Conservation (phyloP, 2,797 vertebrate species). For the Tangara arthus region DNA sequence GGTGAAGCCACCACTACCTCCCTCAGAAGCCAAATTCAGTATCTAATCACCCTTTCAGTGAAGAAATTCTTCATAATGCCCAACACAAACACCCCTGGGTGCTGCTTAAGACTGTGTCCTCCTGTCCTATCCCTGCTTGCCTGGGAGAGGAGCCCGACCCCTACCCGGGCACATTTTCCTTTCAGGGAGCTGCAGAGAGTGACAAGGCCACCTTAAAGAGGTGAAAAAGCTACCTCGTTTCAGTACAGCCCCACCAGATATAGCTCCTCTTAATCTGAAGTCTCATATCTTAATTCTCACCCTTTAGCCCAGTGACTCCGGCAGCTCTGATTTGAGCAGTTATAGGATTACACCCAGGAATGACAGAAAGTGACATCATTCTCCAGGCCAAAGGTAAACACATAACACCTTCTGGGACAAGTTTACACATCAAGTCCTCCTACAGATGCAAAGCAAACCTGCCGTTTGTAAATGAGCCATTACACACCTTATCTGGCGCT, state of each 20-base stretch:
- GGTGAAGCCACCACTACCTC: not conserved
- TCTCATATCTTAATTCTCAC: not conserved
- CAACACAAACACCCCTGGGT: not conserved
- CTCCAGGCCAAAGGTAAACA: not conserved
- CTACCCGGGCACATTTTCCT: rapidly evolving
- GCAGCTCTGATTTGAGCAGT: not conserved
- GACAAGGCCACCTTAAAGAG: not conserved
- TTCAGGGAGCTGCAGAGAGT: not conserved
- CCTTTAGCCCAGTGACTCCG: not conserved
- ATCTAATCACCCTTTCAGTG: not conserved
- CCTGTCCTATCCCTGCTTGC: not conserved
- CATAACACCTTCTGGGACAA: not conserved
- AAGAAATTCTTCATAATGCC: not conserved
- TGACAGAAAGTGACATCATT: not conserved
- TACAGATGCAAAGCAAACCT: not conserved
- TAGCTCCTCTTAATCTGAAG: not conserved
- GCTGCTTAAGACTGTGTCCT: not conserved
- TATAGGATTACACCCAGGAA: not conserved
- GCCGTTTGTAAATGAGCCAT: not conserved
- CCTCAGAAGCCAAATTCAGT: not conserved
- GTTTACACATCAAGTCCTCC: not conserved
- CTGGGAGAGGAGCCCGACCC: not conserved
- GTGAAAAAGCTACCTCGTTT: not conserved
- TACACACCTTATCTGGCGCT: not conserved
- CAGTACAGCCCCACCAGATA: not conserved